phyloP scores from a whole-genome alignment of 1,140 invertebrate species.

The Lordiphosa collinella region DNA sequence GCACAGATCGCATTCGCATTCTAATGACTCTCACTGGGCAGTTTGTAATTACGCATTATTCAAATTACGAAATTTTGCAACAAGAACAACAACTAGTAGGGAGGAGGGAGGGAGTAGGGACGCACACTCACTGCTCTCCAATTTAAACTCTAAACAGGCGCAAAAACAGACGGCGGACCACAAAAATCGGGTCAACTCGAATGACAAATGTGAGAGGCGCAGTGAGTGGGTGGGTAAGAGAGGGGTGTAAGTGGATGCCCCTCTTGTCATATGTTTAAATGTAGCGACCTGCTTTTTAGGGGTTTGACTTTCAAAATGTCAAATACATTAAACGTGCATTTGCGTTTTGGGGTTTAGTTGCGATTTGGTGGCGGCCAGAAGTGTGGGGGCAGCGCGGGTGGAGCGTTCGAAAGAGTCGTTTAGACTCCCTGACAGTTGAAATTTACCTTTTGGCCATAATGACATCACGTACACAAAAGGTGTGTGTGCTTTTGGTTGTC shows the following conservation, averaged over 20 bases:
- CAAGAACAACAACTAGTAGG: slow-evolving; percentile 18
- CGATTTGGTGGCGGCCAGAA: slow-evolving; percentile 55
- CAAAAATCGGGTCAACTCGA: slow-evolving; percentile 71
- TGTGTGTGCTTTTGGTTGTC: slow-evolving; percentile 47
- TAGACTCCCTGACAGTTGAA: slow-evolving; percentile 71
- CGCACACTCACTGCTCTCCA: slow-evolving; percentile 31
- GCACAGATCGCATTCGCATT: slow-evolving; percentile 50
- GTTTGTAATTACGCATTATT: slow-evolving; percentile 74
- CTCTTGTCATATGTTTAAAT: slow-evolving; percentile 57
- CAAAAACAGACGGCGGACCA: slow-evolving; percentile 64
- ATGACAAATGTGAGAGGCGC: slow-evolving; percentile 59
- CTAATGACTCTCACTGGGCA: slow-evolving; percentile 64
- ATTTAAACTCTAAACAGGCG: slow-evolving; percentile 74
- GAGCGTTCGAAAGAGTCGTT: slow-evolving; percentile 58
- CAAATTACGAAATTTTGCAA: slow-evolving; percentile 67
- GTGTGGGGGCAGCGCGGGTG: no score
- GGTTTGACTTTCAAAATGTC: slow-evolving; percentile 75
- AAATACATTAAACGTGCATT: slow-evolving; percentile 76
- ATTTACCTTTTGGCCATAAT: slow-evolving; percentile 76
- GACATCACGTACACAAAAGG: slow-evolving; percentile 75
- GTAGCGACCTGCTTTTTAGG: slow-evolving; percentile 55
- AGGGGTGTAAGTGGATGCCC: neutral
- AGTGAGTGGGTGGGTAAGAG: neutral
- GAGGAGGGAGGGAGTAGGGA: no score
- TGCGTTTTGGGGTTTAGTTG: slow-evolving; percentile 54